These are phyloP conservation scores for Lomographa bimaculata DNA, from an alignment of 2,888 invertebrate species.

Conservation along the genomic window DNA sequence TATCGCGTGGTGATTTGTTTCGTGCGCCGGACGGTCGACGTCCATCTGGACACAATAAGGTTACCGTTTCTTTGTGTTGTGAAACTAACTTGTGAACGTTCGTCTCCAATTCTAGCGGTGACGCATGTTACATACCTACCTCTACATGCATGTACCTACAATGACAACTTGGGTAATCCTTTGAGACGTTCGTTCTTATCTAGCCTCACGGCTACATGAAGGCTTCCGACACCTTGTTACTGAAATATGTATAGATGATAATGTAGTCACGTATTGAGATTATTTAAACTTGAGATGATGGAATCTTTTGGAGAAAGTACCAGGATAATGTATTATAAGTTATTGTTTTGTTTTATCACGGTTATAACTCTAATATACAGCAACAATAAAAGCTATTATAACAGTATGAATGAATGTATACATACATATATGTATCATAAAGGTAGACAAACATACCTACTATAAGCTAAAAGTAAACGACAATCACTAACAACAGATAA, in stretches of 20 bases:
- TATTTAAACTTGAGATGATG: neutral
- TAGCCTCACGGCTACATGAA: slow-evolving; percentile 32
- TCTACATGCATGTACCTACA: slow-evolving; percentile 29
- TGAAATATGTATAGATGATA: slow-evolving; percentile 15
- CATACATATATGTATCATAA: too few species aligned
- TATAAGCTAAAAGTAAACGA: too few species aligned
- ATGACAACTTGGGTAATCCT: slow-evolving; percentile 46
- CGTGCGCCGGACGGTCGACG: slow-evolving; percentile 40
- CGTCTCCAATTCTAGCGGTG: slow-evolving; percentile 51
- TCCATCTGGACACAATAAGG: slow-evolving; percentile 46
- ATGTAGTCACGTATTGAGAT: slow-evolving; percentile 24
- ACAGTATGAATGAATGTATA: too few species aligned
- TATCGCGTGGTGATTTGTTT: slow-evolving; percentile 53
- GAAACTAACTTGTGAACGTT: slow-evolving; percentile 45
- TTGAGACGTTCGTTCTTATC: slow-evolving; percentile 59
- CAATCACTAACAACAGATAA: too few species aligned
- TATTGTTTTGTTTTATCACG: too few species aligned
- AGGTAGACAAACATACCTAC: too few species aligned
- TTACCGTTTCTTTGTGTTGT: slow-evolving; percentile 68
- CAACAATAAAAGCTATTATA: too few species aligned
- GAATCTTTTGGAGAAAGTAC: too few species aligned
- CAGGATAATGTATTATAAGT: too few species aligned
- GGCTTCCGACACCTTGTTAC: slow-evolving; percentile 6
- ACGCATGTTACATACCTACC: slow-evolving; percentile 53
- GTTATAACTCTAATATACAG: too few species aligned